A percentile compares a stretch with the other conserved stretches of the same genome.
phyloP scores from a whole-genome alignment of 2,888 invertebrate genomes.

The Isotomurus palustris region DNA sequence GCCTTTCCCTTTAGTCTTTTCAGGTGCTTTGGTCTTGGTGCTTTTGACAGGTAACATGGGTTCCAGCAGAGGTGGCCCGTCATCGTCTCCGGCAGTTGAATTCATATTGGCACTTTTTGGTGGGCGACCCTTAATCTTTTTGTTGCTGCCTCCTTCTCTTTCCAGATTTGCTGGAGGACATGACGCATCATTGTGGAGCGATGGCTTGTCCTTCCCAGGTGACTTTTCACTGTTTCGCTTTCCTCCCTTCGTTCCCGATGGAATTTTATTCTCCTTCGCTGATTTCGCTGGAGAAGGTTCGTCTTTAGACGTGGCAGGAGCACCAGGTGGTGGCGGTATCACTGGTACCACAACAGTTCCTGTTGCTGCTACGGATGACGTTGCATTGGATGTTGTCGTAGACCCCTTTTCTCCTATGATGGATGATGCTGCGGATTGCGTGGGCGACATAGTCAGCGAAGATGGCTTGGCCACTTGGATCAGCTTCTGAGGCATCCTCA shows the following conservation, averaged over 20 bases:
- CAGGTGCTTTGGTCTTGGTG: slow-evolving; percentile 7
- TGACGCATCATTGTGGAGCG: slow-evolving; percentile 40
- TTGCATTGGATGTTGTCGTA: neutral
- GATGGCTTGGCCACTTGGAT: slow-evolving; percentile 74
- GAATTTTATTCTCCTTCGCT: slow-evolving; percentile 39
- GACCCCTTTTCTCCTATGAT: slow-evolving; percentile 25
- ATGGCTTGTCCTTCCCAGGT: slow-evolving; percentile 36
- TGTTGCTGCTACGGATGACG: neutral
- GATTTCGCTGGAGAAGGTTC: slow-evolving; percentile 32
- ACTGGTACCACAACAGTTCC: slow-evolving; percentile 6
- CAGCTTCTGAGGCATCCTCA: slow-evolving; percentile 73
- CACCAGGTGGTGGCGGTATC: slow-evolving; percentile 4
- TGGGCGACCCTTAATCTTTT: slow-evolving; percentile 49
- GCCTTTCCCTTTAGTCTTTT: slow-evolving; percentile 19
- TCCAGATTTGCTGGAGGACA: slow-evolving; percentile 16
- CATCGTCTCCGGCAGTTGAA: slow-evolving; percentile 8
- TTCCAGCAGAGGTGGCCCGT: neutral
- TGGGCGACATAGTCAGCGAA: slow-evolving; percentile 49
- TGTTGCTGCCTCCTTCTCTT: slow-evolving; percentile 41
- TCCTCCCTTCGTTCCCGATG: slow-evolving; percentile 37
- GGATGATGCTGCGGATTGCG: slow-evolving; percentile 64
- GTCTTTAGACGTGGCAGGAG: slow-evolving; percentile 19
- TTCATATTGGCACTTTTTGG: slow-evolving; percentile 32
- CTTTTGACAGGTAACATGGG: slow-evolving; percentile 4
- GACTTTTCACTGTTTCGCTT: slow-evolving; percentile 36